These are phyloP conservation scores for Frankliniella intonsa DNA, from an alignment of 2,888 invertebrate genomes.

Conservation along the genomic window DNA sequence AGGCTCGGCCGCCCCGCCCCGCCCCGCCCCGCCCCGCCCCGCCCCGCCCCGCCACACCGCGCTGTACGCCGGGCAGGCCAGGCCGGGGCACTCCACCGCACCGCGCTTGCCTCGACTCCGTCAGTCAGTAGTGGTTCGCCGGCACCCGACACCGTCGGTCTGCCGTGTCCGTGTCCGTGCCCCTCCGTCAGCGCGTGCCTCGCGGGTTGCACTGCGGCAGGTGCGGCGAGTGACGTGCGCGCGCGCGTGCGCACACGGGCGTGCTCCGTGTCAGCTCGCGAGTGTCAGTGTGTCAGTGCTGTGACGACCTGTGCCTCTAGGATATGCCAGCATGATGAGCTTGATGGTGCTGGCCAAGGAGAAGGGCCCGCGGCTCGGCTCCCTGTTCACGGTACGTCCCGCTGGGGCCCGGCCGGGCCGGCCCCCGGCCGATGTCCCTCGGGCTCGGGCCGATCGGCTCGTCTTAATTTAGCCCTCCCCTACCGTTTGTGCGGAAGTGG, in stretches of 20 bases:
- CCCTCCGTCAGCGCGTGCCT: not conserved
- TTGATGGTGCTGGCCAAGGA: constrained; percentile 35
- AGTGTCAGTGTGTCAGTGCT: not conserved
- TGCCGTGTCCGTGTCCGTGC: not conserved
- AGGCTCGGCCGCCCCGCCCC: too few relatives aligned
- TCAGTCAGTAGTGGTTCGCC: not conserved
- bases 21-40: too few relatives aligned
- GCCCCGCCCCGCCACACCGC: too few relatives aligned
- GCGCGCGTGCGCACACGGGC: not conserved
- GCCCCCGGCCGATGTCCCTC: too few relatives aligned
- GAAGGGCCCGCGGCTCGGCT: constrained; percentile 35
- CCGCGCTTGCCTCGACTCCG: not conserved
- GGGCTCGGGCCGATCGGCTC: too few relatives aligned
- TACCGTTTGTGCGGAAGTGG: too few relatives aligned
- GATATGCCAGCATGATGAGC: constrained; percentile 29
- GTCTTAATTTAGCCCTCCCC: too few relatives aligned
- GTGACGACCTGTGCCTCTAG: not conserved
- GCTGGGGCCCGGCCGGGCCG: not conserved
- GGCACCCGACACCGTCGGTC: not conserved
- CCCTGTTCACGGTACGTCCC: constrained; percentile 36
- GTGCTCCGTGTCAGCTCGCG: not conserved
- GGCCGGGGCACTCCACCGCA: not conserved
- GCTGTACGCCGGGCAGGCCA: not conserved
- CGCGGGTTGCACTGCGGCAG: not conserved
- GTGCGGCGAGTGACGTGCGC: not conserved